Conservation (phyloP, 2,797 vertebrate species). For the Philypnodon macrostomus region DNA sequence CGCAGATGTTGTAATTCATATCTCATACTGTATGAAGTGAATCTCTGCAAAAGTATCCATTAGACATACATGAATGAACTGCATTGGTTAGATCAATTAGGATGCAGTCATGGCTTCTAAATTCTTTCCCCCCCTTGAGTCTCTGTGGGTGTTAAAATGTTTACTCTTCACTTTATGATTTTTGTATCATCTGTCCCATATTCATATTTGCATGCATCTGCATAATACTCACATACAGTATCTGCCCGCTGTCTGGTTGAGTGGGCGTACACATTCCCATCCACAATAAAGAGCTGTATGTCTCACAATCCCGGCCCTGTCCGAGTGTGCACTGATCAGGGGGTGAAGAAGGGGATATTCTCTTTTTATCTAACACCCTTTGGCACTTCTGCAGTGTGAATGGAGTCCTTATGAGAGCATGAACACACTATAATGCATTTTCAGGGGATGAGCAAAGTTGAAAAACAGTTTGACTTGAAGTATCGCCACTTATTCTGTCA, state of each 20-base stretch:
- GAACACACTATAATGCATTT: constrained; percentile 18
- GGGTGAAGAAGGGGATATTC: constrained; percentile 23
- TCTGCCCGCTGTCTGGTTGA: constrained; percentile 38
- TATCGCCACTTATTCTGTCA: constrained; percentile 29
- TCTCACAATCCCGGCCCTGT: constrained; percentile 63
- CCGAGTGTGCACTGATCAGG: constrained; percentile 17
- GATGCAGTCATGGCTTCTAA: not conserved
- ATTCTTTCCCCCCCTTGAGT: not conserved
- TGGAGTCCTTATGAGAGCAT: constrained; percentile 45
- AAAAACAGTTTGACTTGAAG: constrained; percentile 11
- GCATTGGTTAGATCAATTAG: not conserved
- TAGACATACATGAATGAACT: constrained; percentile 1
- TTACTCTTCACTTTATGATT: no score
- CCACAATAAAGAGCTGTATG: constrained; percentile 68
- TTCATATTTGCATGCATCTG: constrained; percentile 25
- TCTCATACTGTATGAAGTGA: not conserved
- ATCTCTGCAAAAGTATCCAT: not conserved
- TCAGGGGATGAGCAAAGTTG: constrained; percentile 47
- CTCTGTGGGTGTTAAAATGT: not conserved
- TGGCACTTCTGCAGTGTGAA: constrained; percentile 32
- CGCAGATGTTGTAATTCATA: no score
- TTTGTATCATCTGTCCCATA: no score
- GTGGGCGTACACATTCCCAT: constrained; percentile 67
- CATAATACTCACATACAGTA: constrained; percentile 13
- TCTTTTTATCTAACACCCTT: constrained; percentile 43